Evolutionary conservation across 2,888 invertebrate genomes (phyloP).

Genomic region (Sylvicola fuscatus): DNA sequence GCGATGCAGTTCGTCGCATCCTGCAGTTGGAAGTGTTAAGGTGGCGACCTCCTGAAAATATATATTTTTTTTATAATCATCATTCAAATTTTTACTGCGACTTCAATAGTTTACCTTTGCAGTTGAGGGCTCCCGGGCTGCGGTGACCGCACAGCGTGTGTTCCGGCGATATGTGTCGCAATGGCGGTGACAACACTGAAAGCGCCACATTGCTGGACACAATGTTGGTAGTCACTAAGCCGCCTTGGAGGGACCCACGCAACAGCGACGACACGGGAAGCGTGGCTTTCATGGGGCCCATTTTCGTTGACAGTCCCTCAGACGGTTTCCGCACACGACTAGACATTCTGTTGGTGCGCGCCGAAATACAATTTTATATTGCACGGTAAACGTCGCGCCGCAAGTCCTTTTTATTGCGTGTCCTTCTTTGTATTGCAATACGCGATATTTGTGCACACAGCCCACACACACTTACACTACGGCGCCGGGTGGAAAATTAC

Average conservation of each 20-base stretch:
- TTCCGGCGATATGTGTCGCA: slow-evolving; percentile 49
- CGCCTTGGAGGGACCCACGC: slow-evolving; percentile 21
- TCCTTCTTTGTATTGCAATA: too few relatives aligned
- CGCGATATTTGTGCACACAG: too few relatives aligned
- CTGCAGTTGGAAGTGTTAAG: neutral
- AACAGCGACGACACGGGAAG: slow-evolving; percentile 53
- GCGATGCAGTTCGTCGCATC: slow-evolving; percentile 55
- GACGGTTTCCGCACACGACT: slow-evolving; percentile 44
- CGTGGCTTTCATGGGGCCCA: slow-evolving; percentile 55
- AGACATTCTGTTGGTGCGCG: slow-evolving; percentile 26
- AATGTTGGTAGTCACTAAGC: neutral
- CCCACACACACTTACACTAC: too few relatives aligned
- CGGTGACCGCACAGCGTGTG: slow-evolving; percentile 46
- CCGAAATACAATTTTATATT: too few relatives aligned
- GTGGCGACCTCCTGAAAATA: neutral
- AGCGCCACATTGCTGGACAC: slow-evolving; percentile 2
- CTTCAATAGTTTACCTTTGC: slow-evolving; percentile 33
- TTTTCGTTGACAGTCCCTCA: slow-evolving; percentile 27
- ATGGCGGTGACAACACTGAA: slow-evolving; percentile 18
- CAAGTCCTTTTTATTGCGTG: too few relatives aligned
- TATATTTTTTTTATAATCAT: neutral
- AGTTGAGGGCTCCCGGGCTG: slow-evolving; percentile 50
- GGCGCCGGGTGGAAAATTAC: too few relatives aligned
- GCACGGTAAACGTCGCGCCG: too few relatives aligned
- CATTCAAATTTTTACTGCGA: neutral